Evolutionary conservation across 2,113 vertebrate genomes (phyloP).

Genomic region (Illadopsis cleaveri): DNA sequence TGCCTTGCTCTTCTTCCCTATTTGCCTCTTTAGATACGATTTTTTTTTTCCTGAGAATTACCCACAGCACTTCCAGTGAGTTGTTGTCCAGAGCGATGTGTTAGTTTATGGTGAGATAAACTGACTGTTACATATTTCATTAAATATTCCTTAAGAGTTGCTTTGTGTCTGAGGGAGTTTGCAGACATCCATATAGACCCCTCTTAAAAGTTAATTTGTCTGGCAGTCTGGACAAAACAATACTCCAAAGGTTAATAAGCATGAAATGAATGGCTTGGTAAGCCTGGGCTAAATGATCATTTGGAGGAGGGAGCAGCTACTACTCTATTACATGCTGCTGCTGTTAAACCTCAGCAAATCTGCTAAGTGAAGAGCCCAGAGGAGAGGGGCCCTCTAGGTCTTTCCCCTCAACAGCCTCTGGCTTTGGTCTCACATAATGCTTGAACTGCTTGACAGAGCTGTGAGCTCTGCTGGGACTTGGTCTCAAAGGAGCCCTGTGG

Average conservation of each 20-base stretch:
- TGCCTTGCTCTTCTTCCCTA: neutral
- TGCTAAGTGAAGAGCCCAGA: neutral
- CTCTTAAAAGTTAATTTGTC: slow-evolving; percentile 45
- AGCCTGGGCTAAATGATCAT: slow-evolving; percentile 6
- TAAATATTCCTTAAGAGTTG: slow-evolving; percentile 48
- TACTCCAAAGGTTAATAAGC: slow-evolving; percentile 62
- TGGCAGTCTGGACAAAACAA: slow-evolving; percentile 58
- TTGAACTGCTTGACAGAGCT: neutral
- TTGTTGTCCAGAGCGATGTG: neutral
- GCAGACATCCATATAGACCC: slow-evolving; percentile 5
- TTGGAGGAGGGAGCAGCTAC: slow-evolving; percentile 18
- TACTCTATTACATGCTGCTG: neutral
- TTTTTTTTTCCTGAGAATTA: neutral
- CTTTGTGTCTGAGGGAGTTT: slow-evolving; percentile 48
- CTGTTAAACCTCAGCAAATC: neutral
- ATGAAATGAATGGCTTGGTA: slow-evolving; percentile 30
- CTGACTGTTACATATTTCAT: slow-evolving; percentile 24
- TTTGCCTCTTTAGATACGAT: neutral
- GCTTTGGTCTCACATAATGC: neutral
- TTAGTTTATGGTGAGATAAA: slow-evolving; percentile 33
- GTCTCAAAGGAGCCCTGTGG: neutral
- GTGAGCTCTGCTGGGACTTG: neutral
- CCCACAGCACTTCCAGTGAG: neutral
- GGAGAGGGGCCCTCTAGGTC: neutral
- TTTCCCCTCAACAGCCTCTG: neutral